Conservation (phyloP, 2,888 invertebrate genomes). For the Drosophila quasianomalipes region DNA sequence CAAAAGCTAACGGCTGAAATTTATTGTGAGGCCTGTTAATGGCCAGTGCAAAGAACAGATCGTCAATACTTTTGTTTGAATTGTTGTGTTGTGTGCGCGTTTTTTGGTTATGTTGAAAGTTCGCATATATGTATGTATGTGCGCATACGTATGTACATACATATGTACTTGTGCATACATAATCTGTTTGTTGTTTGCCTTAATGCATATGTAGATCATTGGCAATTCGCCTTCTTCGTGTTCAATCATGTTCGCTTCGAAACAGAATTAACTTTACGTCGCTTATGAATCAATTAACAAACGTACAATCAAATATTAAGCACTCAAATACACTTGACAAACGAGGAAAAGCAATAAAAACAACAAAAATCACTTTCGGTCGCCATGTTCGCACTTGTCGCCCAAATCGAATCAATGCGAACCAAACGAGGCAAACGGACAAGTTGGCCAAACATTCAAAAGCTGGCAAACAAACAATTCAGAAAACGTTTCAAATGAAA, state of each 20-base stretch:
- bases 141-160: neutral
- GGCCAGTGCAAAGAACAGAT: neutral
- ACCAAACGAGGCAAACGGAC: conserved; percentile 14
- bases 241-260: neutral
- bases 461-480: conserved; percentile 12
- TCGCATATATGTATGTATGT: neutral
- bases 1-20: neutral
- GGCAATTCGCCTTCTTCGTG: neutral
- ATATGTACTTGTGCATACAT: neutral
- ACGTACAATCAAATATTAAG: conserved; percentile 43
- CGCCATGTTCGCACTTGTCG: conserved; percentile 45
- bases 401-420: conserved; percentile 47
- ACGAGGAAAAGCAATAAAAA: neutral
- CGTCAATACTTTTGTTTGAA: neutral
- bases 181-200: no score
- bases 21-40: neutral
- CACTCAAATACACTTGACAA: conserved; percentile 19
- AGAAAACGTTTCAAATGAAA: conserved; percentile 59
- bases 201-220: neutral
- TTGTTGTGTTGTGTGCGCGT: conserved; percentile 10
- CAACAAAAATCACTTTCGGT: conserved; percentile 8
- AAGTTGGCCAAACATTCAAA: conserved; percentile 22
- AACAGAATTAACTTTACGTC: conserved; percentile 28
- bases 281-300: conserved; percentile 35
- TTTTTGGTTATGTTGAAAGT: conserved; percentile 2